These are phyloP conservation scores for Myoxocephalus aenaeus DNA, from an alignment of 2,797 vertebrate species.

Conservation along the genomic window DNA sequence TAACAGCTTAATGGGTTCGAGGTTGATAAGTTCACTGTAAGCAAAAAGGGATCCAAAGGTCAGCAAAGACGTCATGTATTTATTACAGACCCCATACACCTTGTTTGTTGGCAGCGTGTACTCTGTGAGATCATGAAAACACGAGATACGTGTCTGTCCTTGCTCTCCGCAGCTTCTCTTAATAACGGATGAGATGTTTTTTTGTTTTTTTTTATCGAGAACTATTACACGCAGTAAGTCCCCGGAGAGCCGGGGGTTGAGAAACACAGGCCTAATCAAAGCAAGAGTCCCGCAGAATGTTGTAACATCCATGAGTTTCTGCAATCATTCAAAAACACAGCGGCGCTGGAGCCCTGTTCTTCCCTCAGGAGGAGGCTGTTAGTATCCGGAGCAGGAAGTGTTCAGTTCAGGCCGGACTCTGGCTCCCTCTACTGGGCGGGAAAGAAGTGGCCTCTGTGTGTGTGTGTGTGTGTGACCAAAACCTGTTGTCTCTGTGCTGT, in stretches of 20 bases:
- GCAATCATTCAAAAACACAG: slow-evolving; percentile 43
- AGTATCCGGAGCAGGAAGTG: slow-evolving; percentile 23
- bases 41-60: slow-evolving; percentile 61
- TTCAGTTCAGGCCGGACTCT: slow-evolving; percentile 29
- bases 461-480: background rate
- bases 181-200: slow-evolving; percentile 39
- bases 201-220: slow-evolving; percentile 29
- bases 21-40: slow-evolving; percentile 54
- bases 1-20: slow-evolving; percentile 24
- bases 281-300: slow-evolving; percentile 55
- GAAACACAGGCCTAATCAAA: slow-evolving; percentile 67
- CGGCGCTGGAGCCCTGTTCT: slow-evolving; percentile 10
- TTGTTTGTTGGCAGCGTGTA: slow-evolving; percentile 11
- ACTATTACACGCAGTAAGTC: slow-evolving; percentile 43
- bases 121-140: slow-evolving; percentile 48
- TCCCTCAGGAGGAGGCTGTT: slow-evolving; percentile 44
- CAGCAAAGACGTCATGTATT: slow-evolving; percentile 29
- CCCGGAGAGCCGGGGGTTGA: slow-evolving; percentile 32
- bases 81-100: slow-evolving; percentile 21
- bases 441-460: background rate
- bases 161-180: slow-evolving; percentile 19
- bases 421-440: slow-evolving; percentile 68
- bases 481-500: slow-evolving; percentile 1
- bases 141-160: background rate
- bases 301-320: slow-evolving; percentile 42